These are phyloP conservation scores for Craniophora ligustri DNA, from an alignment of 2,888 invertebrate genomes.

Conservation along the genomic window DNA sequence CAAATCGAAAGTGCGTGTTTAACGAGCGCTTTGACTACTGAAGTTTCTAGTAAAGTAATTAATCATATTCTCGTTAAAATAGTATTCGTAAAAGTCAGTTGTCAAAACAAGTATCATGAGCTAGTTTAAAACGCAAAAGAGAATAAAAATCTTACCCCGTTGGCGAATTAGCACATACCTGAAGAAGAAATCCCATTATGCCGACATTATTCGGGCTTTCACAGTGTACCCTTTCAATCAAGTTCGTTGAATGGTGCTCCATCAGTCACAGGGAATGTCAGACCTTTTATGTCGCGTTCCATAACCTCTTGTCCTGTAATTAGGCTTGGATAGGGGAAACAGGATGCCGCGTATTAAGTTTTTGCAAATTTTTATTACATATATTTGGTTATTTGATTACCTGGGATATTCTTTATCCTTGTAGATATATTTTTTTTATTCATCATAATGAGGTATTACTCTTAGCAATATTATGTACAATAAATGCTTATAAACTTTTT, in stretches of 20 bases:
- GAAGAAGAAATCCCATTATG: conserved; percentile 72
- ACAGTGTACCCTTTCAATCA: conserved; percentile 79
- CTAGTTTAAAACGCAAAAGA: conserved; percentile 26
- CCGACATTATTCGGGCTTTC: conserved; percentile 63
- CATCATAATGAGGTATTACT: too few relatives aligned
- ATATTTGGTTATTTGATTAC: conserved; percentile 32
- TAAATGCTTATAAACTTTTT: too few relatives aligned
- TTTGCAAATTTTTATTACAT: conserved; percentile 63
- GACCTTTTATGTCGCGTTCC: conserved; percentile 72
- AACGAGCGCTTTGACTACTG: too few relatives aligned
- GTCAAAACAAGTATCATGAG: not conserved
- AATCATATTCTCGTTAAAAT: not conserved
- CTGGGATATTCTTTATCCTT: conserved; percentile 25
- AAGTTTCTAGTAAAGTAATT: too few relatives aligned
- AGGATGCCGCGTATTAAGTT: conserved; percentile 73
- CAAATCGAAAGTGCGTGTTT: too few relatives aligned
- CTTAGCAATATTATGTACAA: too few relatives aligned
- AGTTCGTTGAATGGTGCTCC: conserved; percentile 77
- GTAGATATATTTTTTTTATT: conserved; percentile 27
- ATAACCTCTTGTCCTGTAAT: conserved; percentile 72
- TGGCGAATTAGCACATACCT: conserved; percentile 68
- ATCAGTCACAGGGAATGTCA: conserved; percentile 73
- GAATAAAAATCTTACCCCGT: conserved; percentile 33
- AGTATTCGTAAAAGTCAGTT: not conserved
- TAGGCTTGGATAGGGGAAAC: conserved; percentile 76